Evolutionary conservation across 2,113 vertebrate species (phyloP), one percentile per base, ranked within the genome.

Genomic region (Ia io): DNA sequence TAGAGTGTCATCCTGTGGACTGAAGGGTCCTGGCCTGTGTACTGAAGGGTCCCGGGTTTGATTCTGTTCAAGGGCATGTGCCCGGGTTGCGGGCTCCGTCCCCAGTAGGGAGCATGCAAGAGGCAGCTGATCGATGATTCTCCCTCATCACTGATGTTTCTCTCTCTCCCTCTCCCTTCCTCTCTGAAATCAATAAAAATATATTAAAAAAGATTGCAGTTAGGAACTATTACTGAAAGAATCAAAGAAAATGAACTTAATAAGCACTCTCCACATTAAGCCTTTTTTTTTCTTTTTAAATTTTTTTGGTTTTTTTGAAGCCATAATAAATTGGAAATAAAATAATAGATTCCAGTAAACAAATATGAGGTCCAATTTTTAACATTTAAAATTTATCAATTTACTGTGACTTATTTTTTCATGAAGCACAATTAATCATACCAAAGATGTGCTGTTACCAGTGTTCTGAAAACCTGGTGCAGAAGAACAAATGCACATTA

Each of bases 331-430:
- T 84, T 63, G 9, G 44, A 76, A 70, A 47, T 78, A 35, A 47
- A 42, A 84, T 61, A 40, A 61, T 59, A 80, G 22, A 78, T 61
- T 67, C 22, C 6, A 51, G n/a, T 35, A 83, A 89, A 49, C 23
- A 86, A 89, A 17, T 47, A 61, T 4, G 56, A 84, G 40, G 5
- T 63, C 25, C 71, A 74, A 23, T 56, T 92, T 56, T 87, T 88
- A 51, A 65, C 22, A 88, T 92, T 73, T 91, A 88, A 79, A 65
- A 74, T 63, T 51, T 70, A 22, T 78, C 23, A 40, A 30, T 78
- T 84, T 56, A 71, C 25, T 63, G 78, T 91, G 51, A 47, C 35
- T 32, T 87, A 2, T 80, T 91, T 94, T 84, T 91, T 94, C 80
- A 16, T 32, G 40, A 83, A 88, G 70, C 83, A 70, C 18, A 40